These are phyloP conservation scores for Hypomecis atomaria DNA, from an alignment of 2,888 invertebrate species.

Conservation along the genomic window DNA sequence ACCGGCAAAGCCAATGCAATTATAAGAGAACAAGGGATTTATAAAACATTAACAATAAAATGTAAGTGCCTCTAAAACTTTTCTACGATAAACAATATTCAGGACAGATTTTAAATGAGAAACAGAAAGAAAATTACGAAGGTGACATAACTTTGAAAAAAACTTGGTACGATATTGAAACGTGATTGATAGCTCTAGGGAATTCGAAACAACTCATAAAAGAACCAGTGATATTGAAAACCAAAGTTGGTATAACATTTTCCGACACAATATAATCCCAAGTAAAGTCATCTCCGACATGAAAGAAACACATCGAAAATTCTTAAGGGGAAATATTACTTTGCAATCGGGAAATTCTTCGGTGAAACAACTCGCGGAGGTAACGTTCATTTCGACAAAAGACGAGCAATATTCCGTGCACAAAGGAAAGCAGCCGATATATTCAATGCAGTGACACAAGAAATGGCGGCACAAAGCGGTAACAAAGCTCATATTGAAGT, in stretches of 20 bases:
- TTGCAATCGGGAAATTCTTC: constrained; percentile 83
- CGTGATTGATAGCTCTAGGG: constrained; percentile 49
- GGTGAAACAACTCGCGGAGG: constrained; percentile 82
- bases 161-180: constrained; percentile 38
- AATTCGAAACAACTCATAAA: constrained; percentile 50
- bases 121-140: constrained; percentile 17
- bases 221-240: constrained; percentile 61
- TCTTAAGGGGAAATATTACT: constrained; percentile 84
- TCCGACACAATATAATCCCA: constrained; percentile 74
- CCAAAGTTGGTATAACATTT: constrained; percentile 68
- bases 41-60: constrained; percentile 25
- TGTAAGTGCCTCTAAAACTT: constrained; percentile 20
- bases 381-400: constrained; percentile 83
- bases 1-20: constrained; percentile 75
- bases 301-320: constrained; percentile 82
- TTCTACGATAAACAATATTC: constrained; percentile 2
- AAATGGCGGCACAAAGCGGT: constrained; percentile 81
- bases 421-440: constrained; percentile 83
- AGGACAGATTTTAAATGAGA: constrained; percentile 12
- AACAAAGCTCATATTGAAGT: constrained; percentile 83
- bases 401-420: constrained; percentile 83
- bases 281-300: constrained; percentile 81
- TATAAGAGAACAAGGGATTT: constrained; percentile 68
- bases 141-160: constrained; percentile 23
- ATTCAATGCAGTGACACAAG: constrained; percentile 85